phyloP scores from a whole-genome alignment of 1,140 invertebrate species.

The Cotesia glomerata region DNA sequence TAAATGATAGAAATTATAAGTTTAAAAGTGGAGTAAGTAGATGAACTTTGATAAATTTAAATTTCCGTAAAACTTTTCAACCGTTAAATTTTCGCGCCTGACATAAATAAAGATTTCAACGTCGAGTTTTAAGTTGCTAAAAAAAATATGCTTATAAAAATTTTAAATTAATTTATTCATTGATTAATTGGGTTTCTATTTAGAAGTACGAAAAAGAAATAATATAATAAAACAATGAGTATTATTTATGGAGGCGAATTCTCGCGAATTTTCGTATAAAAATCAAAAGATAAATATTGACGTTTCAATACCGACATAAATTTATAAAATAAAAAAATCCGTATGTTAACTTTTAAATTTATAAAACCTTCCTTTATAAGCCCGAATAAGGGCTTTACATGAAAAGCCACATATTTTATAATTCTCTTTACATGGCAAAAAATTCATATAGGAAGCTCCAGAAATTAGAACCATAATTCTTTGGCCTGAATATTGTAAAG shows the following conservation, averaged over 20 bases:
- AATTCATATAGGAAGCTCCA: too few relatives aligned
- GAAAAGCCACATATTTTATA: too few relatives aligned
- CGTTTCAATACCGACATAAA: too few relatives aligned
- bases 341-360: too few relatives aligned
- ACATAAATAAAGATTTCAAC: conserved; percentile 37
- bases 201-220: too few relatives aligned
- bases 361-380: too few relatives aligned
- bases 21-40: neutral
- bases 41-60: conserved; percentile 35
- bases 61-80: conserved; percentile 29
- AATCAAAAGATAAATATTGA: neutral
- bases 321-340: too few relatives aligned
- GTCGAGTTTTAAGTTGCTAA: neutral
- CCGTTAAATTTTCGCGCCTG: neutral
- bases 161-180: conserved; percentile 41
- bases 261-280: too few relatives aligned
- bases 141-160: neutral
- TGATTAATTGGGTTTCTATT: conserved; percentile 36
- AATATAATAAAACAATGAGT: neutral
- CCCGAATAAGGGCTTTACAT: too few relatives aligned
- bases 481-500: too few relatives aligned
- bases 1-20: neutral
- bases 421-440: too few relatives aligned
- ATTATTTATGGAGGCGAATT: neutral
- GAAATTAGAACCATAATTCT: too few relatives aligned